Conservation (phyloP, 2,797 vertebrate genomes). For the Carapus acus region DNA sequence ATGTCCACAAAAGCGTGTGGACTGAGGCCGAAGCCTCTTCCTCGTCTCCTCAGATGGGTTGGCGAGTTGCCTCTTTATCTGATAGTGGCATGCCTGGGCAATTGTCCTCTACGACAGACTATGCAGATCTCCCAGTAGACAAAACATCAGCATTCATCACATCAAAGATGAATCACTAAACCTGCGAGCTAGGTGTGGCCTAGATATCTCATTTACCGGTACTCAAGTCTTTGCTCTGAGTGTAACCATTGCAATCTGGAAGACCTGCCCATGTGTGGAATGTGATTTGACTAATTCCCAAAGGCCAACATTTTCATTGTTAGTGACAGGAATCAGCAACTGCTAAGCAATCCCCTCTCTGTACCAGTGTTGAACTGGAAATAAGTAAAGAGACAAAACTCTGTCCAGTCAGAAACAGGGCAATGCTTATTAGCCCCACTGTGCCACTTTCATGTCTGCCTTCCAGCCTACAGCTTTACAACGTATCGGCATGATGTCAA, state of each 20-base stretch:
- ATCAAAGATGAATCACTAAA: slow-evolving; percentile 31
- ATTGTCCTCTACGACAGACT: slow-evolving; percentile 8
- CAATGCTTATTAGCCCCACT: not conserved
- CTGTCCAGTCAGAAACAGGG: not conserved
- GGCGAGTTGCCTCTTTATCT: slow-evolving; percentile 37
- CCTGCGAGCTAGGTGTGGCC: slow-evolving; percentile 19
- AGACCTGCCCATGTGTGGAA: too few species aligned
- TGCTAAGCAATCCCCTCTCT: too few species aligned
- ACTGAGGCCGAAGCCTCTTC: not conserved
- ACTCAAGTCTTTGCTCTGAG: slow-evolving; percentile 14
- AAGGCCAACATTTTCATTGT: too few species aligned
- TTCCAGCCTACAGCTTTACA: not conserved
- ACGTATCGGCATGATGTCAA: not conserved
- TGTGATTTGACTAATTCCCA: too few species aligned
- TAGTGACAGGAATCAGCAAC: too few species aligned
- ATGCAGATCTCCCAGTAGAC: slow-evolving; percentile 3
- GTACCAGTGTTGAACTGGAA: too few species aligned
- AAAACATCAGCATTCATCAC: slow-evolving; percentile 5
- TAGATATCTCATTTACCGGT: slow-evolving; percentile 20
- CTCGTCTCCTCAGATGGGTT: slow-evolving; percentile 4
- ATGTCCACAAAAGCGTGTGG: too few species aligned
- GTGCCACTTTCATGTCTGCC: not conserved
- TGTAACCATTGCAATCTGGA: slow-evolving; percentile 23
- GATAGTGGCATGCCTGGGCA: slow-evolving; percentile 26
- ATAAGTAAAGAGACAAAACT: not conserved